Base-by-base conservation (phyloP, 2,113 vertebrate species). In the Catagonus wagneri region DNA sequence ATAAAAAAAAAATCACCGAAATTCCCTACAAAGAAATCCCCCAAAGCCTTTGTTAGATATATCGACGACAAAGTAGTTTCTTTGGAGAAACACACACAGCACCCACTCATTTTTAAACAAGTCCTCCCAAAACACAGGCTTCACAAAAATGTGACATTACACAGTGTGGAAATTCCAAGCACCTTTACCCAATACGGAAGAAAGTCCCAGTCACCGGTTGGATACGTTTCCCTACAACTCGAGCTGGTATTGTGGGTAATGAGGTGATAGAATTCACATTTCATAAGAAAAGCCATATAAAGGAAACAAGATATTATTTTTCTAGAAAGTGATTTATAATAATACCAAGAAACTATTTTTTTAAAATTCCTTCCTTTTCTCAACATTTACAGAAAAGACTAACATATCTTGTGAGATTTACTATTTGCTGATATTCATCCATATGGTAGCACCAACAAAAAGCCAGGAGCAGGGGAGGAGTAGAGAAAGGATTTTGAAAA, bases 291-390 rank as follows among this genome's bases (percentile, higher is more conserved):
- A 81, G 88, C 54, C 58, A 85, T 97, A 97, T 90, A 98, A 97
- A 98, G 97, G 96, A 98, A 97, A 97, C 94, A 96, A 95, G 93
- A 96, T 98, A 97, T 89, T 95, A 96, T 97, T 97, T 97, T 97
- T 54, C 76, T 97, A 88, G 86, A 97, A 98, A 97, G 56, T 90
- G 97, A 98, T 90, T 98, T 97, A 94, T 15, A 54, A 97, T 92
- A 96, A 89, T 75, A 79, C 83, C 8, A 2, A 84, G 60, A 95
- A 97, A 90, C 89, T 95, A 91, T 97, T 97, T 98, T 96, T 87
- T 7, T 0, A 29, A 69, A 94, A 97, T 90, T 94, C 87, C 89
- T 97, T 95, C 54, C 75, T 83, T 88, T 93, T 97, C 89, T 94
- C 94, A 97, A 89, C 89, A 94, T 97, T 96, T 95, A 97, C 78